Evolutionary conservation across 2,888 invertebrate species (phyloP).

Genomic region (Escarpia spicata): DNA sequence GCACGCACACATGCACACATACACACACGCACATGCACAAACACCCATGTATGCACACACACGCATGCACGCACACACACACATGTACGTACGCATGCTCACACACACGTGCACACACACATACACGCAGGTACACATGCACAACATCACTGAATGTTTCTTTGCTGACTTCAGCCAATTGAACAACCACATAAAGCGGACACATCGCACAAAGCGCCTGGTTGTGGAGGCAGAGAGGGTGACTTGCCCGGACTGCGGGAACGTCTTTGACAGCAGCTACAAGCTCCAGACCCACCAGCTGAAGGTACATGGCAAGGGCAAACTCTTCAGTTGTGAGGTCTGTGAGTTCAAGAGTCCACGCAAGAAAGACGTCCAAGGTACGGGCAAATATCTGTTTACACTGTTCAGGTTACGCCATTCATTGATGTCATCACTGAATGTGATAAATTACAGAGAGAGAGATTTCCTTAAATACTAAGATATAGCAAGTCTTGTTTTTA

Average conservation of each 20-base stretch:
- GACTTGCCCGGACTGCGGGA: constrained; percentile 24
- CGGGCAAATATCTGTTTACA: not conserved
- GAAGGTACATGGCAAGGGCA: constrained; percentile 41
- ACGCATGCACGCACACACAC: not conserved
- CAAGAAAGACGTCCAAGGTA: constrained; percentile 45
- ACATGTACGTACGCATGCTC: not conserved
- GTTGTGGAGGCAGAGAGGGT: not conserved
- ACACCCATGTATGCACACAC: not conserved
- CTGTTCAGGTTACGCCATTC: not conserved
- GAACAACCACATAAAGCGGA: constrained; percentile 29
- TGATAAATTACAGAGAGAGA: too few relatives aligned
- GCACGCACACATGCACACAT: not conserved
- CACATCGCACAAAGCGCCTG: constrained; percentile 14
- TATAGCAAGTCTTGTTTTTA: too few relatives aligned
- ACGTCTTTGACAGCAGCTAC: constrained; percentile 17
- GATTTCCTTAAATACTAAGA: too few relatives aligned
- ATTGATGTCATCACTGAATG: not conserved
- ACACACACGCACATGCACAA: not conserved
- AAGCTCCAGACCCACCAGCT: constrained; percentile 38
- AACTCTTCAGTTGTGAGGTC: constrained; percentile 40
- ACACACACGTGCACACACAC: not conserved
- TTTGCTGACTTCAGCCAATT: constrained; percentile 30
- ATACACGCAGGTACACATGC: not conserved
- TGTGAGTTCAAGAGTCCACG: constrained; percentile 42
- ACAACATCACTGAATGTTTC: not conserved